These are phyloP conservation scores for Leiothrix lutea DNA, from an alignment of 2,113 vertebrate species.

Conservation along the genomic window DNA sequence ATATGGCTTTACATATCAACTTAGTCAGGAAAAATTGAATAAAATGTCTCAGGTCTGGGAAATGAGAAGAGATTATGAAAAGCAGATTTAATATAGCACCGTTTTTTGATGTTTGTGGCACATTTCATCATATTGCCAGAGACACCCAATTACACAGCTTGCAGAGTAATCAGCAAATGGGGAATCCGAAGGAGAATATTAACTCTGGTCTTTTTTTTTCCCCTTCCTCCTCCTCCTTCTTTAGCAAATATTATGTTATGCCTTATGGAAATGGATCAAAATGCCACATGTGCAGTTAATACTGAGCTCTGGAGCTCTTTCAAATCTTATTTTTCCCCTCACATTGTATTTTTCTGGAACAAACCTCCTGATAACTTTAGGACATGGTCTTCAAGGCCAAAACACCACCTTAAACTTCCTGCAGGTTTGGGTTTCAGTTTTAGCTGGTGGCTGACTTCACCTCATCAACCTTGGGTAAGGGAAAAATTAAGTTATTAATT, in stretches of 20 bases:
- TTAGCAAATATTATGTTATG: slow-evolving; percentile 65
- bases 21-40: slow-evolving; percentile 71
- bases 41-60: slow-evolving; percentile 67
- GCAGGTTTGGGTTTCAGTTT: background rate
- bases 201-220: slow-evolving; percentile 18
- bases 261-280: slow-evolving; percentile 66
- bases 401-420: slow-evolving; percentile 41
- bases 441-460: background rate
- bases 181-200: slow-evolving; percentile 51
- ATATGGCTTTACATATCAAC: slow-evolving; percentile 71
- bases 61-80: slow-evolving; percentile 73
- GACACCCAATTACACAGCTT: slow-evolving; percentile 68
- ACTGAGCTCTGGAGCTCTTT: slow-evolving; percentile 52
- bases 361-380: slow-evolving; percentile 36
- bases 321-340: slow-evolving; percentile 56
- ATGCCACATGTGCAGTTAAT: slow-evolving; percentile 58
- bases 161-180: slow-evolving; percentile 66
- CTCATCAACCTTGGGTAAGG: background rate
- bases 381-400: slow-evolving; percentile 2
- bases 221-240: slow-evolving; percentile 40
- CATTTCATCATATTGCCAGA: slow-evolving; percentile 65
- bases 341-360: slow-evolving; percentile 63
- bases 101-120: slow-evolving; percentile 67
- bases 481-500: background rate
- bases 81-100: slow-evolving; percentile 69